Base-by-base conservation (phyloP, 2,113 vertebrate species). In the Cynoglossus semilaevis region DNA sequence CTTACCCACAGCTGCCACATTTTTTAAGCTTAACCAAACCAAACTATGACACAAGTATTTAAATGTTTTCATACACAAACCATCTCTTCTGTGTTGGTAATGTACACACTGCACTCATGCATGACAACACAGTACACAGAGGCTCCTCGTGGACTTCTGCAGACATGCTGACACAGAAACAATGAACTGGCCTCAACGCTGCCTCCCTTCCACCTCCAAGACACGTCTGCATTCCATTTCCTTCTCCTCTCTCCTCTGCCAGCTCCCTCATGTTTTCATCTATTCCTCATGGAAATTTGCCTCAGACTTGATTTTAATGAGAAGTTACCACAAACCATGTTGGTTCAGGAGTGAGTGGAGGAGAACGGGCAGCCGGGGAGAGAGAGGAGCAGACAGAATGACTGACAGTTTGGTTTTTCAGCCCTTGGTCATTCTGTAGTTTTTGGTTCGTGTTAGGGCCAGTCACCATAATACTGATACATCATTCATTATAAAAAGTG, bases 401-500 rank as follows among this genome's bases (percentile, higher is more conserved):
- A 46, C n/a, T 34, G 53, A 63, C 40, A 56, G 48, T 51, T 62
- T 17, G 7, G 22, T n/a, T 29, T 15, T 50, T 9, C 49, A 36
- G 29, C 15, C 34, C 6, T 51, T 35, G 15, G n/a, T 51, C 50
- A 37, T 16, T 51, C 35, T 36, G 44, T n/a, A 52, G 58, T 40
- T 50, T 68, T 81, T 43, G 51, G 57, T 72, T 80, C 61, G 65
- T 17, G 34, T 53, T 47, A 49, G 19, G 58, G 52, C 53, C 66
- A 35, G 1, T 15, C 49, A 42, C 60, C 69, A 83, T 64, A 35
- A 67, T 71, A 54, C 57, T 65, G 80, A 58, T 78, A 12, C 22
- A 29, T 29, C 22, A 29, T 29, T 29, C 22, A 29, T 29, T 29
- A 29, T 29, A 6, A 29, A 29, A 2, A 29, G 22, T 6, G 6